A percentile compares a stretch with the other conserved stretches of the same genome.
Conservation (phyloP, 2,113 vertebrate species). For the Chionomys nivalis region DNA sequence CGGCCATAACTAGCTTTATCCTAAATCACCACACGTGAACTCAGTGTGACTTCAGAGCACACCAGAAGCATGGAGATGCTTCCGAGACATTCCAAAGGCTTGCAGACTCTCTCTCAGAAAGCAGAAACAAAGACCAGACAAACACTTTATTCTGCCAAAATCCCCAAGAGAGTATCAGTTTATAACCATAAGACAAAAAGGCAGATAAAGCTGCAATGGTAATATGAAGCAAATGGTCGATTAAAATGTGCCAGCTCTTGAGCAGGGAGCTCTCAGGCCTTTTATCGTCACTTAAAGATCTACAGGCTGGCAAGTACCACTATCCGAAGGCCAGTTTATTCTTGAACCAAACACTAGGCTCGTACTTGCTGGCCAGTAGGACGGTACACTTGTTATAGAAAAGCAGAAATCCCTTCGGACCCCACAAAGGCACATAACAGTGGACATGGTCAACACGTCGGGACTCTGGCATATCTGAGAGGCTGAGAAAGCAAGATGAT, state of each 20-base stretch:
- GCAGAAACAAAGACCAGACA: not conserved
- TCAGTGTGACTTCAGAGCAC: not conserved
- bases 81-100: not conserved
- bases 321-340: not conserved
- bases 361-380: not conserved
- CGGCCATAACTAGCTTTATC: not conserved
- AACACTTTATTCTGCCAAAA: not conserved
- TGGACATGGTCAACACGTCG: not conserved
- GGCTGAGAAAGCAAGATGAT: conserved; percentile 72
- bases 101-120: not conserved
- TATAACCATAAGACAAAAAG: not conserved
- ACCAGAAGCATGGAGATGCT: not conserved
- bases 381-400: fast-evolving
- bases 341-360: not conserved
- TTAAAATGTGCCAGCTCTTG: not conserved
- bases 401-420: not conserved
- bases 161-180: not conserved
- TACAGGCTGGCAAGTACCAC: not conserved
- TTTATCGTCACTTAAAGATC: not conserved
- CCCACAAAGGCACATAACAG: not conserved
- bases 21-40: not conserved
- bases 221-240: not conserved
- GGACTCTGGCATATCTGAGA: conserved; percentile 47
- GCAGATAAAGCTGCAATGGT: not conserved
- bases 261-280: not conserved